Evolutionary conservation across 2,888 invertebrate species (phyloP), one percentile per base, ranked within the genome.

Genomic region (Papilio gigon): DNA sequence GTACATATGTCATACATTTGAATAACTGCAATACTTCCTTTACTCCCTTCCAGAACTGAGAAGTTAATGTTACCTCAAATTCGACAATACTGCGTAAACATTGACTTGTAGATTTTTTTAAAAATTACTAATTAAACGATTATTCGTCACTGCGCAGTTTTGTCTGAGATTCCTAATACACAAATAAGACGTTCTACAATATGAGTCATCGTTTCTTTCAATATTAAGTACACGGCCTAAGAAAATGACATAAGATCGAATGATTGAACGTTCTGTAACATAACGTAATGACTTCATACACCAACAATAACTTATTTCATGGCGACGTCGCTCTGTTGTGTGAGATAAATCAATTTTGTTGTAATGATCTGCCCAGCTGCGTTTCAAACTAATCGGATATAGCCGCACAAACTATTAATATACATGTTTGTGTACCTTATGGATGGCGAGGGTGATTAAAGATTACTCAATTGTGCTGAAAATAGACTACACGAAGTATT

Each of bases 331-430:
- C 72, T 71, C 74, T 75, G 77, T 76, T 74, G 69, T 74, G 76
- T 78, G 71, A 76, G 72, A 78, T 82, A 80, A 80, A 81, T 80
- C 76, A 79, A 77, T 78, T 73, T 66, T 71, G 72, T 76, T 59
- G 33, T 79, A 80, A 80, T 77, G 75, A 77, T 74, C 76, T 79
- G 78, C 78, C 77, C 74, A 77, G 76, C 76, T 75, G 65, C 62
- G 71, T 69, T 64, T 71, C 59, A 69, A 71, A 74, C 76, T 78
- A 75, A 79, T 77, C 47, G 47, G 59, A 68, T 44, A 59, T 65
- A 63, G 53, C 50, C 37, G 25, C 2, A 33, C 35, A 63, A 35
- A 20, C 63, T 64, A 68, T 68, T 63, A 68, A 68, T 63, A 47
- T 40, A 9, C 20, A 20, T 50, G 40, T 67, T 61, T 61, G 61